Conservation (phyloP, 2,113 vertebrate genomes). For the Brachyhypopomus gauderio region DNA sequence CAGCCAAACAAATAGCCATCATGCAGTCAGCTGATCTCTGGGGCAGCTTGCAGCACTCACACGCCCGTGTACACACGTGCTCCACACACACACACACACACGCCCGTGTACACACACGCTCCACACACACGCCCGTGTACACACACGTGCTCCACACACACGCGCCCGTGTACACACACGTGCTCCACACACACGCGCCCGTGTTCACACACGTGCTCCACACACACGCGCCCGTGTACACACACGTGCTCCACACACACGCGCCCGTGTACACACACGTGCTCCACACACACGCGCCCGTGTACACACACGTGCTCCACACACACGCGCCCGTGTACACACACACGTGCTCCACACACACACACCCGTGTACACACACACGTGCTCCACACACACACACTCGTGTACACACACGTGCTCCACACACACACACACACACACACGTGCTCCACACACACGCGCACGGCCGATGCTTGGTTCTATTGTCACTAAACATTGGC, state of each 20-base stretch:
- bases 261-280: background rate
- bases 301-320: no score
- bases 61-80: background rate
- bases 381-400: background rate
- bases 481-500: constrained; percentile 14
- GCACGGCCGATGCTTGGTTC: background rate
- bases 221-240: background rate
- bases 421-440: no score
- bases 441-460: background rate
- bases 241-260: background rate
- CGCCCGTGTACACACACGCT: background rate
- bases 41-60: background rate
- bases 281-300: background rate
- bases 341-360: no score
- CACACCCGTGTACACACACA: background rate
- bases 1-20: constrained; percentile 28
- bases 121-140: no score
- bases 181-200: background rate
- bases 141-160: no score
- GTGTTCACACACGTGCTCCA: no score
- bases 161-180: no score
- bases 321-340: background rate
- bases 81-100: background rate
- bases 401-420: no score
- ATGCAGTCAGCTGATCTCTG: constrained; percentile 28